Base-by-base conservation (phyloP, 2,797 vertebrate species). In the Helicolenus hilgendorfi region DNA sequence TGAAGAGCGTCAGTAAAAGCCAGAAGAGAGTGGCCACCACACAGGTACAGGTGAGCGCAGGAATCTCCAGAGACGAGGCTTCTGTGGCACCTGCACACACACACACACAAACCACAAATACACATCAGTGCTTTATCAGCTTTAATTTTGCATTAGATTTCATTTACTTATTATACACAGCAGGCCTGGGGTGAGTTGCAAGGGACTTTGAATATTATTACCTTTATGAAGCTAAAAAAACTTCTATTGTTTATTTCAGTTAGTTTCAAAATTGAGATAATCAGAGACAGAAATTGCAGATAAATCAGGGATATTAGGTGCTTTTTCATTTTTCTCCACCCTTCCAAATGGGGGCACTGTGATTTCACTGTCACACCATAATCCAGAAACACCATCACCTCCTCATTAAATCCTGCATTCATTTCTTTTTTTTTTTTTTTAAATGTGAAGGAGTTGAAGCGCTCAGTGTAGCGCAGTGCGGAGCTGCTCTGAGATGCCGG, bases 1-100 rank as follows among this genome's bases (percentile, higher is more conserved):
- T 99, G 83, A 99, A 97, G 73, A 99, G 98, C 0, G 98, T 99
- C 89, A 99, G 72, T 36, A 99, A 89, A 41, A 99, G 97, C 99
- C 99, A 99, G 95, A 99, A 98, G 55, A 99, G 96, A 0, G 98
- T 98, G 0, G 98, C 98, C 84, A 98, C 98, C 92, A 99, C 97
- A 7, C 99, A 99, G 84, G 98, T 98, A 72, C 98, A 99, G 1
- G 98, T 98, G 73, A 99, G 94, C 0, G 98, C 98, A 79, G 98
- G 98, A 45, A 99, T 97, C 94, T 99, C 98, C 94, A 99, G 89
- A 69, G 98, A 98, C 0, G 98, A 98, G 64, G 93, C 95, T 91
- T 98, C 98, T 0, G 97, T 92, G 8, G 92, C 91, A 84, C 97
- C 98, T 99, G 63, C 7, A 63, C 20, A 80, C 4, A 78, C 38